A percentile compares a stretch with the other conserved stretches of the same genome.
These are phyloP conservation scores for Anarsia innoxiella DNA, from an alignment of 2,888 invertebrate genomes.

Conservation along the genomic window DNA sequence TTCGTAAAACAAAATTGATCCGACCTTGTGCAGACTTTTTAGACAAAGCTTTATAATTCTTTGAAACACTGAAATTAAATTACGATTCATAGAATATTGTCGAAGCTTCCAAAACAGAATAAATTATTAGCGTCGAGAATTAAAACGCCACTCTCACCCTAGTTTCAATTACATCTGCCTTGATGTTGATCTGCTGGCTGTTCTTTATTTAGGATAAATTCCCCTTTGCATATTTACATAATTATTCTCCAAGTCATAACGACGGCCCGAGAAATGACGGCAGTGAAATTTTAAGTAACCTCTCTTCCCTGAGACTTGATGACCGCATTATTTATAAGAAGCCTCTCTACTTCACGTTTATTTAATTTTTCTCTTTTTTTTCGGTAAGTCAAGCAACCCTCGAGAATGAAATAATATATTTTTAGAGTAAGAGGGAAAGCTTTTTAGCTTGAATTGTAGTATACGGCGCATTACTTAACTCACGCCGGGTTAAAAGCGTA, in stretches of 20 bases:
- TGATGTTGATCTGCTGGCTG: conserved; percentile 15
- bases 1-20: no score
- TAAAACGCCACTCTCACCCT: conserved; percentile 18
- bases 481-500: no score
- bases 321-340: conserved; percentile 43
- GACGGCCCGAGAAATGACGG: conserved; percentile 17
- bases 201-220: neutral
- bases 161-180: conserved; percentile 25
- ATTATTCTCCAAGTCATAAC: conserved; percentile 1
- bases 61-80: neutral
- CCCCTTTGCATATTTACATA: conserved; percentile 1
- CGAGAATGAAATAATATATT: conserved; percentile 17
- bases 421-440: neutral
- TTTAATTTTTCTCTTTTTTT: conserved; percentile 34
- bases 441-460: conserved; percentile 1
- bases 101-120: conserved; percentile 16
- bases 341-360: conserved; percentile 32
- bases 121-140: conserved; percentile 21
- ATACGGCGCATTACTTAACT: no score
- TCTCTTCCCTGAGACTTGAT: conserved; percentile 28
- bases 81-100: neutral
- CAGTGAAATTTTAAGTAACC: conserved; percentile 37
- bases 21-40: no score
- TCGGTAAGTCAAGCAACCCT: conserved; percentile 20
- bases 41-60: no score